Base-by-base conservation (phyloP, 2,888 invertebrate genomes). In the Malthinus flaveolus region DNA sequence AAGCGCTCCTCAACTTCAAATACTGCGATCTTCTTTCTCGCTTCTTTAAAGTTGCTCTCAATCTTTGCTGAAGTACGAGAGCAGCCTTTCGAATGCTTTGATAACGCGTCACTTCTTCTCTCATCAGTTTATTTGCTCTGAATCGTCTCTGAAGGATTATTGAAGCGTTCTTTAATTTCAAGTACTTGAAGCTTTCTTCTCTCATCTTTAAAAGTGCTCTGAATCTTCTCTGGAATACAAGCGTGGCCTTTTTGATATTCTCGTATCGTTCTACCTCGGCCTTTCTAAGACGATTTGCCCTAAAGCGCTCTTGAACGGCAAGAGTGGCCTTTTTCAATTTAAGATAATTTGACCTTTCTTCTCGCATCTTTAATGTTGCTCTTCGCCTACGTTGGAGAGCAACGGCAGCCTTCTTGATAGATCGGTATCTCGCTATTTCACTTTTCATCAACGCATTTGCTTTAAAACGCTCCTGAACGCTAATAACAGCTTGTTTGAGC, bases 401-500 rank as follows among this genome's bases (percentile, higher is more conserved):
- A 1, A 73, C 51, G 7, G 71, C 67, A 15, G 75, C 70, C 32
- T 49, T 35, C 49, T 47, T 59, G 10, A 63, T 12, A 7, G 36
- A 5, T 39, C 56, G 7, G 49, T 59, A 68, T 2, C 59, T 39
- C 1, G 49, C 12, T 13, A 33, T 11, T 35, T 62, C 72, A 44
- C 66, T 67, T 49, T 73, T 76, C 73, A 81, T 81, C 12, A 75
- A 47, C 37, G 73, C 74, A 6, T 74, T 72, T 0, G 83, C 82
- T 66, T 81, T 80, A 68, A 82, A 80, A 73, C 77, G 81, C 51
- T 73, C 76, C 66, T 88, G 87, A 71, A 1, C 44, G 35, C 65
- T 61, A 9, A 82, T 71, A 23, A 79, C 76, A 9, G 79, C 71
- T 12, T 73, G 70, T 37, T 77, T 62, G n/a, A 59, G 23, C 12